Evolutionary conservation across 1,140 invertebrate species (phyloP).

Genomic region (Pinna nobilis): DNA sequence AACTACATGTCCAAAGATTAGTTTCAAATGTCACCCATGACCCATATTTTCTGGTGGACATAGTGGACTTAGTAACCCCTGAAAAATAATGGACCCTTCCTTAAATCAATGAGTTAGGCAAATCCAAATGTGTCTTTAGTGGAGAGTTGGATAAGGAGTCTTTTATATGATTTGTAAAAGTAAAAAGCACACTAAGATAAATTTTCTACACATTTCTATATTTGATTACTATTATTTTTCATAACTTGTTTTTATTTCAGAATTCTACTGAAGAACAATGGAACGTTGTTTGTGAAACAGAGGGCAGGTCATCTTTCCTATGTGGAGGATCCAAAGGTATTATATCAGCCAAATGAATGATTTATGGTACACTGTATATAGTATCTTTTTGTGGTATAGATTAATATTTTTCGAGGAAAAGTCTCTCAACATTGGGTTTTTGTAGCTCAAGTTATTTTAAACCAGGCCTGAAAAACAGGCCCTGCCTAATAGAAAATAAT

Average conservation of each 20-base stretch:
- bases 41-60: too few species aligned
- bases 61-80: too few species aligned
- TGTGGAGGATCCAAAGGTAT: conserved; percentile 86
- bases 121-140: too few species aligned
- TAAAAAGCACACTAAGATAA: neutral
- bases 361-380: neutral
- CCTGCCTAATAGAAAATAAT: neutral
- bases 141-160: neutral
- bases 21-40: too few species aligned
- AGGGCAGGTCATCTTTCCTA: conserved; percentile 92
- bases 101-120: too few species aligned
- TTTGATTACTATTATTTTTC: neutral
- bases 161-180: too few species aligned
- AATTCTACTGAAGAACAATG: conserved; percentile 81
- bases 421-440: neutral
- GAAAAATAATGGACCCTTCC: too few species aligned
- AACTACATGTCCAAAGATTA: too few species aligned
- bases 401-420: neutral
- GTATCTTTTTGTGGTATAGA: neutral
- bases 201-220: neutral
- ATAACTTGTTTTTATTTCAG: conserved; percentile 74
- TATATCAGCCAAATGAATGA: neutral
- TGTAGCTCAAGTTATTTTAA: neutral
- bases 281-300: conserved; percentile 89
- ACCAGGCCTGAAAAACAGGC: neutral